Base-by-base conservation (phyloP, 2,797 vertebrate genomes). In the Myotis vivesi region DNA sequence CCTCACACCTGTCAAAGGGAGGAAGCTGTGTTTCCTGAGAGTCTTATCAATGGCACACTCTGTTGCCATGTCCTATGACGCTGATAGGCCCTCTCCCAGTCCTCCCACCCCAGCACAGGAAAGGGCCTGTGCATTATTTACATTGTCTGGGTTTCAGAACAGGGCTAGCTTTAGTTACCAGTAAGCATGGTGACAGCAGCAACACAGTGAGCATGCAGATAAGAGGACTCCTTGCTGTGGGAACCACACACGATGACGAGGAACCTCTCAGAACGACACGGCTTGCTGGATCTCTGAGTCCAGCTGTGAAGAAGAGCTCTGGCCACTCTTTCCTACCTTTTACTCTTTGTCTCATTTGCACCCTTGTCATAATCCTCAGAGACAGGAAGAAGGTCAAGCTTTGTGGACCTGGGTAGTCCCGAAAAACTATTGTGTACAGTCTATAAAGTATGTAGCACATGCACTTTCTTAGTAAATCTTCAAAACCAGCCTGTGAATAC, bases 21-120 rank as follows among this genome's bases (percentile, higher is more conserved):
- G 97, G 96, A 96, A 95, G n/a, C 20, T 66, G 82, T 96, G 95
- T 96, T 98, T 98, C 97, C 97, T 97, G 97, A 85, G 13, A 62
- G 87, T 88, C 94, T 96, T 95, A 96, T 95, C 51, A 46, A 95
- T 94, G 59, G 91, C 25, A n/a, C 6, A 12, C 44, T 82, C 33
- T 95, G 62, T 87, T 85, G 68, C 96, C 95, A 96, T 85, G 80
- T 94, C 88, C 80, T 89, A 7, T 91, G 89, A 92, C 10, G 33
- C 28, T 36, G 75, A 30, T 8, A 12, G 79, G 85, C 79, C 89
- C 62, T 91, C 87, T 96, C 95, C 93, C 66, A 36, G 28, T 46
- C 33, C 91, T 95, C 87, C 75, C 76, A 69, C 68, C 83, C 89
- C 86, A 95, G 92, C 69, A 97, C 97, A 97, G 95, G 96, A 97